Percentiles rank a stretch among this genome's conserved stretches.
Evolutionary conservation across 2,888 invertebrate genomes (phyloP).

Genomic region (Drosophila emarginata): DNA sequence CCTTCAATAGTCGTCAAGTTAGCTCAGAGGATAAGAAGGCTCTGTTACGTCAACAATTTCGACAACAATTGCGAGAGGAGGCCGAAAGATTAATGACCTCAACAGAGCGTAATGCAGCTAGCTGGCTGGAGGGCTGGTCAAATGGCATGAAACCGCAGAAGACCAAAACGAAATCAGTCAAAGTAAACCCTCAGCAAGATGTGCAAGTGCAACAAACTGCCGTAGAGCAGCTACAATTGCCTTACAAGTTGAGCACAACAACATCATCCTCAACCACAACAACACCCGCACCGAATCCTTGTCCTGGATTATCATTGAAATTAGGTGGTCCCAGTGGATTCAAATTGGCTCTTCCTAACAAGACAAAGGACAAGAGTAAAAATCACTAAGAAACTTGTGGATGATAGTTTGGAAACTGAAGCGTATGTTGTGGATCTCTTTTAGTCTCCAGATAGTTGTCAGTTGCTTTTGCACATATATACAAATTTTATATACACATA

Average conservation of each 20-base stretch:
- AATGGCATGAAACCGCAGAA: conserved; percentile 83
- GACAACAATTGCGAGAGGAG: conserved; percentile 82
- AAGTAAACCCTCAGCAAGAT: conserved; percentile 72
- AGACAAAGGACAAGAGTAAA: conserved; percentile 82
- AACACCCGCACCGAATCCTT: neutral
- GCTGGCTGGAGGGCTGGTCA: conserved; percentile 86
- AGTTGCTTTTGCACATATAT: conserved; percentile 9
- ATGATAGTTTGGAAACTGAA: conserved; percentile 83
- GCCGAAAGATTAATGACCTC: conserved; percentile 83
- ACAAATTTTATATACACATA: neutral
- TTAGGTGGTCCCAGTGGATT: conserved; percentile 50
- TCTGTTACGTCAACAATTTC: conserved; percentile 45
- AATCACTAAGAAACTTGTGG: conserved; percentile 85
- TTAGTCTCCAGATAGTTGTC: conserved; percentile 22
- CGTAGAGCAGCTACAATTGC: conserved; percentile 79
- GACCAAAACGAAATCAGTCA: conserved; percentile 31
- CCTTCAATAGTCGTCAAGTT: conserved; percentile 80
- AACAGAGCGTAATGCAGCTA: conserved; percentile 67
- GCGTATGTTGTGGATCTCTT: conserved; percentile 43
- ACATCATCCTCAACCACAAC: conserved; percentile 29
- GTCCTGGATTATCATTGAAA: conserved; percentile 25
- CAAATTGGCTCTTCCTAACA: conserved; percentile 54
- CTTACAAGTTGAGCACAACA: conserved; percentile 80
- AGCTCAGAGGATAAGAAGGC: conserved; percentile 64
- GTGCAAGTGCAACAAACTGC: conserved; percentile 80